Conservation (phyloP, 2,113 vertebrate genomes). For the Podarcis cretensis region DNA sequence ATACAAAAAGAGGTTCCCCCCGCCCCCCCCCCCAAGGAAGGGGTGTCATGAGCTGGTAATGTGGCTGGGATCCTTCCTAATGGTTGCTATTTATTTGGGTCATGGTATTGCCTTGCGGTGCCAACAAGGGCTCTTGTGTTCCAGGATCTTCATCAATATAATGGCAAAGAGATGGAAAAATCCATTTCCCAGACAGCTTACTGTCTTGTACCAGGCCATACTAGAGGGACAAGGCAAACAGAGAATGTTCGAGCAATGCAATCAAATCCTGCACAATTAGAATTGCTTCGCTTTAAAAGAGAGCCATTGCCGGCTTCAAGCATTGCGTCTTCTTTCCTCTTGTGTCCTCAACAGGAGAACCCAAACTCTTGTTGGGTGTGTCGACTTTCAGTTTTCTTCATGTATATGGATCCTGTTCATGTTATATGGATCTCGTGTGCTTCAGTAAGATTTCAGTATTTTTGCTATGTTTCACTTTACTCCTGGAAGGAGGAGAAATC, state of each 20-base stretch:
- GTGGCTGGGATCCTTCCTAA: conserved; percentile 12
- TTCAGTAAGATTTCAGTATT: background rate
- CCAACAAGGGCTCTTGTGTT: conserved; percentile 27
- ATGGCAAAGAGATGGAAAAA: conserved; percentile 24
- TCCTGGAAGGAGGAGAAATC: background rate
- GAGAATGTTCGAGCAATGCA: background rate
- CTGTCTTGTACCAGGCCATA: background rate
- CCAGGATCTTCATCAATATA: conserved; percentile 13
- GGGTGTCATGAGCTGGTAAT: background rate
- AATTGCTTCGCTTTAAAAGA: background rate
- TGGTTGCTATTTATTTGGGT: conserved; percentile 20
- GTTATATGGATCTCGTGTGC: background rate
- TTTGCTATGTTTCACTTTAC: background rate
- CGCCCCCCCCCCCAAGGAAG: too few species aligned
- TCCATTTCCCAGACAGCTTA: conserved; percentile 10
- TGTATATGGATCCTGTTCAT: too few species aligned
- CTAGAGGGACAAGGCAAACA: background rate
- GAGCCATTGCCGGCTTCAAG: background rate
- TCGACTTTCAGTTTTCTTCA: background rate
- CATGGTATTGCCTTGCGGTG: background rate
- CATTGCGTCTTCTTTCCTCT: background rate
- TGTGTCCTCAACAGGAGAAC: background rate
- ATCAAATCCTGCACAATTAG: background rate
- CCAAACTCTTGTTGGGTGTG: background rate
- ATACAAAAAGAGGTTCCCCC: background rate